Evolutionary conservation across 2,888 invertebrate genomes (phyloP).

Genomic region (Euplagia quadripunctaria): DNA sequence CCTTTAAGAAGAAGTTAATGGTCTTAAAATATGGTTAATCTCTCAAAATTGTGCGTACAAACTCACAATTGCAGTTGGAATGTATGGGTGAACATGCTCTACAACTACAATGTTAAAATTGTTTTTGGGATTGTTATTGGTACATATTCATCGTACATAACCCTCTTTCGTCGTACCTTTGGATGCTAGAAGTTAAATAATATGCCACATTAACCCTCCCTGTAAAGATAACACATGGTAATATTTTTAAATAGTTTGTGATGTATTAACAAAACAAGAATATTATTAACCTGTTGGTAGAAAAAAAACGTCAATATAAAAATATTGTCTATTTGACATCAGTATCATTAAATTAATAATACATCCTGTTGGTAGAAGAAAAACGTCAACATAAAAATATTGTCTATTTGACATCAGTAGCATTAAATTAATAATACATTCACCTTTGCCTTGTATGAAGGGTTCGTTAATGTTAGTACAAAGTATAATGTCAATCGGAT

Average conservation of each 20-base stretch:
- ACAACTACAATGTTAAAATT: too few species aligned
- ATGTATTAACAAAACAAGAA: not conserved
- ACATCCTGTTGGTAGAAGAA: not conserved
- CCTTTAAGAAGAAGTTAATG: too few species aligned
- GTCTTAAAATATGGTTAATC: too few species aligned
- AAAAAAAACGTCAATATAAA: not conserved
- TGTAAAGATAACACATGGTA: too few species aligned
- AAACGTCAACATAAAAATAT: not conserved
- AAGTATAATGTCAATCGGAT: conserved; percentile 59
- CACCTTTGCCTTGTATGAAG: conserved; percentile 20
- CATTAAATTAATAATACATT: conserved; percentile 1
- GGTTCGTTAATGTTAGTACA: conserved; percentile 33
- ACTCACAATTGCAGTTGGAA: too few species aligned
- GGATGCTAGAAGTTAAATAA: too few species aligned
- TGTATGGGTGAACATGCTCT: too few species aligned
- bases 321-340: not conserved
- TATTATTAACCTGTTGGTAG: not conserved
- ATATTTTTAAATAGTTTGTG: not conserved
- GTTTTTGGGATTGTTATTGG: too few species aligned
- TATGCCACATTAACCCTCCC: not conserved
- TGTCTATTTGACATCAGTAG: not conserved
- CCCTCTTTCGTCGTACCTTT: too few species aligned
- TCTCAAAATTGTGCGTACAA: too few species aligned
- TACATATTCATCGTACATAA: too few species aligned
- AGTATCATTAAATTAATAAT: not conserved